A percentile compares a stretch with the other conserved stretches of the same genome.
These are phyloP conservation scores for Neomorphus geoffroyi DNA, from an alignment of 2,797 vertebrate genomes.

Conservation along the genomic window DNA sequence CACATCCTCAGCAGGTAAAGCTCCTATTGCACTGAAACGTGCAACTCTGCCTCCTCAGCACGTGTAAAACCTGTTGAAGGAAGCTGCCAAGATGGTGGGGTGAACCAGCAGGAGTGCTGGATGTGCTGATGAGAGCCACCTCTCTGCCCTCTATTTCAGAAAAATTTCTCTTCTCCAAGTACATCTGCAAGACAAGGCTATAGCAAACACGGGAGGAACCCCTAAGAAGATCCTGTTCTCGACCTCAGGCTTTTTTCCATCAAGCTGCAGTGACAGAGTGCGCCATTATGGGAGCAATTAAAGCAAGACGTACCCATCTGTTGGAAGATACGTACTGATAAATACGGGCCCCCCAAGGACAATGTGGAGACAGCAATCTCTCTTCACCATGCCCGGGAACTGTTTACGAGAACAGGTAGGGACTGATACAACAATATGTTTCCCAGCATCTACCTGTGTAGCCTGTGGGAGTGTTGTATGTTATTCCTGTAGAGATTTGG, in stretches of 20 bases:
- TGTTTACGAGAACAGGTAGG: background rate
- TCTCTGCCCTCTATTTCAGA: background rate
- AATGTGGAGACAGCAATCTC: background rate
- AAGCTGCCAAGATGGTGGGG: background rate
- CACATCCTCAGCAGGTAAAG: no score
- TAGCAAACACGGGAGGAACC: background rate
- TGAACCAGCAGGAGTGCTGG: background rate
- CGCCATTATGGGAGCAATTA: background rate
- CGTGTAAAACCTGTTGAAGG: background rate
- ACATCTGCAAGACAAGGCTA: fast-evolving
- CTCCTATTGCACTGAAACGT: background rate
- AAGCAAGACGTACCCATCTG: fast-evolving
- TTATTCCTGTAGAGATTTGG: background rate
- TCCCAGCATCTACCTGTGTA: background rate
- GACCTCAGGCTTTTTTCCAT: background rate
- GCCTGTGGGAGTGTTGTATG: background rate
- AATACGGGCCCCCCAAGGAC: background rate
- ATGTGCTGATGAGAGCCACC: background rate
- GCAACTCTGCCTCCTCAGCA: background rate
- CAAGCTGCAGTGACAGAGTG: background rate
- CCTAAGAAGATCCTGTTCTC: background rate
- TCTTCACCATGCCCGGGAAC: background rate
- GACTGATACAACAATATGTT: background rate
- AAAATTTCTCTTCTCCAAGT: background rate
- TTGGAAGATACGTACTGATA: background rate